Evolutionary conservation across 2,113 vertebrate species (phyloP).

Genomic region (Hydrochoerus hydrochaeris): DNA sequence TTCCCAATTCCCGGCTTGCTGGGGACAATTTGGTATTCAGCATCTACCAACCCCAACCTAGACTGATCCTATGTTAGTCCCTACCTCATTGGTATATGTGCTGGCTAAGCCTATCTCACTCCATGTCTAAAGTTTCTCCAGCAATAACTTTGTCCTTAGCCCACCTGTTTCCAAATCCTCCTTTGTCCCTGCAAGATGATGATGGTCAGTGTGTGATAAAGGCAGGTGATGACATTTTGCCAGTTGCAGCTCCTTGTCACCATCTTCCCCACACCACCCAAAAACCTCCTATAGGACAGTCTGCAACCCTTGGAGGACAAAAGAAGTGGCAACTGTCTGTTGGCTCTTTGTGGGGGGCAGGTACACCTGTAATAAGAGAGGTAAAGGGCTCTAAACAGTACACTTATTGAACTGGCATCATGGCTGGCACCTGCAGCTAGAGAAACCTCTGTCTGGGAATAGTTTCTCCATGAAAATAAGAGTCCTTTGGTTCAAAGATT

Average conservation of each 20-base stretch:
- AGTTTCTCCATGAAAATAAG: slow-evolving; percentile 43
- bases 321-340: not conserved
- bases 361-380: not conserved
- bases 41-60: not conserved
- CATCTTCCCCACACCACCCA: not conserved
- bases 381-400: not conserved
- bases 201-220: not conserved
- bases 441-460: not conserved
- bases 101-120: not conserved
- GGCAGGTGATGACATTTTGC: slow-evolving; percentile 27
- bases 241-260: not conserved
- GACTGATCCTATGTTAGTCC: not conserved
- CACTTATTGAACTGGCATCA: not conserved
- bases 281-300: not conserved
- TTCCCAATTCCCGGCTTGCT: not conserved
- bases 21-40: not conserved
- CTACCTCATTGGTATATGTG: not conserved
- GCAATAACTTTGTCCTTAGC: slow-evolving; percentile 26
- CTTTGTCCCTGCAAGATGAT: not conserved
- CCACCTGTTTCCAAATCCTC: slow-evolving; percentile 25
- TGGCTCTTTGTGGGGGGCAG: not conserved
- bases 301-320: not conserved
- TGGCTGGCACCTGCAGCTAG: not conserved
- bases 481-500: slow-evolving; percentile 73
- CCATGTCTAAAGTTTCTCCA: not conserved